Conservation (phyloP, 35 echinoderm and acorn worm species). For the Amphiura filiformis region DNA sequence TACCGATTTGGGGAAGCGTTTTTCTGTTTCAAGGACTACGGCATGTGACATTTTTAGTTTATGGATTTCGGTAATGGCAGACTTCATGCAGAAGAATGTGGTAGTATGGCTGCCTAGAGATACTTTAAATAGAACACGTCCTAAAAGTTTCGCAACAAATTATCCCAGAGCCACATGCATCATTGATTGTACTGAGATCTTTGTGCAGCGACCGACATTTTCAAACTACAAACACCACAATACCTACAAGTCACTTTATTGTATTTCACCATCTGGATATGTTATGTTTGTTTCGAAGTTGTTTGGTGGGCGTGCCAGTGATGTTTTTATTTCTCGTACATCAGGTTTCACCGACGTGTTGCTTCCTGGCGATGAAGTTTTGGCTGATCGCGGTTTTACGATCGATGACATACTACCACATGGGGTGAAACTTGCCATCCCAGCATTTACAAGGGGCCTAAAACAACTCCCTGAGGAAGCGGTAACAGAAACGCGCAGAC, state of each 20-base stretch:
- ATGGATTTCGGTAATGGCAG: slow-evolving; percentile 27
- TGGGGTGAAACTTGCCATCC: slow-evolving; percentile 10
- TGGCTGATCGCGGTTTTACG: no score
- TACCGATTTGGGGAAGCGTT: slow-evolving; percentile 9
- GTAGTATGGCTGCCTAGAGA: slow-evolving; percentile 49
- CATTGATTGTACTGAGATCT: slow-evolving; percentile 48
- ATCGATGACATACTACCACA: no score
- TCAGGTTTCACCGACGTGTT: no score
- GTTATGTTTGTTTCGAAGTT: slow-evolving; percentile 26
- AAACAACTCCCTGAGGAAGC: slow-evolving; percentile 1
- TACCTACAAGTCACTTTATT: neutral
- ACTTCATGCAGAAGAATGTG: slow-evolving; percentile 20
- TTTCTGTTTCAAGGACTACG: slow-evolving; percentile 21
- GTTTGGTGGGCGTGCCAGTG: slow-evolving; percentile 21
- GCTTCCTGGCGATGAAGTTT: no score
- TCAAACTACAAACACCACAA: slow-evolving; percentile 42
- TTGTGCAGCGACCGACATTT: slow-evolving; percentile 40
- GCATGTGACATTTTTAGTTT: slow-evolving; percentile 26
- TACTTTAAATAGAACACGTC: slow-evolving; percentile 29
- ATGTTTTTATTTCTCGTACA: slow-evolving; percentile 1
- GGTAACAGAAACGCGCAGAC: slow-evolving; percentile 1
- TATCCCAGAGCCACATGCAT: slow-evolving; percentile 48
- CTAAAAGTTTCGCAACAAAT: neutral
- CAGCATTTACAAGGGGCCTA: slow-evolving; percentile 16
- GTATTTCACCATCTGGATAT: slow-evolving; percentile 4